Conservation (phyloP, 1,140 invertebrate species). For the Pseudomyrmex concolor region DNA sequence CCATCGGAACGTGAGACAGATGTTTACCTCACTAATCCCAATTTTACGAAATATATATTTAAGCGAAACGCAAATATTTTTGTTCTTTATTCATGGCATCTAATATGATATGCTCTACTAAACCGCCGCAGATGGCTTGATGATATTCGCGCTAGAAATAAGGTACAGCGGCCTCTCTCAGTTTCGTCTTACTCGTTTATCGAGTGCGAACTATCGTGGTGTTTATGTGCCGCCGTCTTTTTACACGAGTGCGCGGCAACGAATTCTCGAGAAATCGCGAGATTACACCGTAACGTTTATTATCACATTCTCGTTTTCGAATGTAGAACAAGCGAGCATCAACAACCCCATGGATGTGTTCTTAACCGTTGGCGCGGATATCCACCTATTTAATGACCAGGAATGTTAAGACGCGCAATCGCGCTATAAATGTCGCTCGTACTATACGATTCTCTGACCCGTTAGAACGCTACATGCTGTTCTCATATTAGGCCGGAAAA, state of each 20-base stretch:
- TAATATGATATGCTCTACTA: neutral
- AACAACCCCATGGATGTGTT: neutral
- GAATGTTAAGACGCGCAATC: neutral
- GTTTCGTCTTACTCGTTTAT: conserved; percentile 33
- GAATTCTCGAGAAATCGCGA: conserved; percentile 45
- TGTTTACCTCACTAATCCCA: conserved; percentile 52
- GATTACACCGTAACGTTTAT: conserved; percentile 20
- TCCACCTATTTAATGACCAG: neutral
- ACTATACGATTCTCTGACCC: conserved; percentile 12
- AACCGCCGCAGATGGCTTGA: conserved; percentile 6
- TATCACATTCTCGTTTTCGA: conserved; percentile 45
- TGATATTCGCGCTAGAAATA: neutral
- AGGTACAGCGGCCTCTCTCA: neutral
- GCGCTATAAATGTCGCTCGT: conserved; percentile 16
- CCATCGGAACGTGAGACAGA: conserved; percentile 46
- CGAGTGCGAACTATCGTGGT: conserved; percentile 53
- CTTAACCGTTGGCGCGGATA: conserved; percentile 15
- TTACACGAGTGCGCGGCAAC: conserved; percentile 39
- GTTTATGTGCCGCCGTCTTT: conserved; percentile 54
- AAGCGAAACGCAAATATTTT: too few relatives aligned
- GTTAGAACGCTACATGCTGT: conserved; percentile 16
- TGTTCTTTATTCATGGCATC: neutral
- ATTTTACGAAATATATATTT: conserved; percentile 51
- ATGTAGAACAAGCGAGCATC: conserved; percentile 18
- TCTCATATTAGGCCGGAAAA: conserved; percentile 15